Evolutionary conservation across 2,113 vertebrate genomes (phyloP).

Genomic region (Siniperca knerii): DNA sequence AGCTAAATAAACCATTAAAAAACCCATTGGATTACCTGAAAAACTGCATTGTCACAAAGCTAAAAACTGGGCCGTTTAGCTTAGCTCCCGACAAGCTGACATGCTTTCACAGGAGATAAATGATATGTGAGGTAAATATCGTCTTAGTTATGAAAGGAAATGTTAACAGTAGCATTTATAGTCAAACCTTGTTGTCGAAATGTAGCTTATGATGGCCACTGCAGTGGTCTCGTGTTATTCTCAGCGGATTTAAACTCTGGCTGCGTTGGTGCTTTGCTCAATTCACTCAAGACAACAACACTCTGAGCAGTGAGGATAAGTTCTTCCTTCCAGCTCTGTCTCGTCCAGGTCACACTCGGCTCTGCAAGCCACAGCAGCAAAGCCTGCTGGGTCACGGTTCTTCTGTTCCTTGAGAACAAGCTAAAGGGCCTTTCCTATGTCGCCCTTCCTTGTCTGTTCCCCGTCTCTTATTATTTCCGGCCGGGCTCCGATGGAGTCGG

Average conservation of each 20-base stretch:
- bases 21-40: too few species aligned
- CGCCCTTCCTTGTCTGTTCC: slow-evolving; percentile 84
- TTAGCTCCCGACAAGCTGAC: not conserved
- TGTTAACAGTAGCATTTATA: not conserved
- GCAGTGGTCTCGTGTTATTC: not conserved
- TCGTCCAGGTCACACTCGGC: not conserved
- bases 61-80: not conserved
- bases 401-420: slow-evolving; percentile 81
- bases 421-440: slow-evolving; percentile 80
- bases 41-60: not conserved
- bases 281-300: not conserved
- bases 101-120: not conserved
- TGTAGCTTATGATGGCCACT: too few species aligned
- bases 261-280: not conserved
- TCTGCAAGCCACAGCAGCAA: slow-evolving; percentile 4
- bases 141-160: not conserved
- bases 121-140: not conserved
- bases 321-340: slow-evolving; percentile 9
- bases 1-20: too few species aligned
- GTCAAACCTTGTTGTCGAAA: not conserved
- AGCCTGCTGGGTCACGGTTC: slow-evolving; percentile 60
- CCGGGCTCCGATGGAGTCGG: slow-evolving; percentile 79
- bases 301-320: not conserved
- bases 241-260: not conserved
- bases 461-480: slow-evolving; percentile 87